Evolutionary conservation across 2,113 vertebrate species (phyloP).

Genomic region (Tetraodon nigroviridis): DNA sequence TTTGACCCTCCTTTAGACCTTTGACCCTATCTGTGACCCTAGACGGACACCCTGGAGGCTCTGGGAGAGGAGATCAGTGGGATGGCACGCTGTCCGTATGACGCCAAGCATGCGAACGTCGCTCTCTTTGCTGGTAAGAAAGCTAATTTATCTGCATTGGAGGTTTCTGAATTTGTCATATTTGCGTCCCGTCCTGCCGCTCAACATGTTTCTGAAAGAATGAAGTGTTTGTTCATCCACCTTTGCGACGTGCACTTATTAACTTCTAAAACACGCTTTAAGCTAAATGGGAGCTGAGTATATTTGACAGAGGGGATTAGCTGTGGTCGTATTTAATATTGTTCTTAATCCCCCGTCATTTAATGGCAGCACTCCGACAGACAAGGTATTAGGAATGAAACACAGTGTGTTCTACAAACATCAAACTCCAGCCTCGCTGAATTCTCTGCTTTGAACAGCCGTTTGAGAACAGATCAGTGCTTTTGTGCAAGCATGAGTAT

Average conservation of each 20-base stretch:
- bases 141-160: background rate
- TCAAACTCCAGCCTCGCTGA: conserved; percentile 19
- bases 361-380: conserved; percentile 36
- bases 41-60: conserved; percentile 91
- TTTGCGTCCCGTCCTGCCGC: background rate
- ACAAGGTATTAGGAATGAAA: conserved; percentile 40
- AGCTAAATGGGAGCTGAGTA: conserved; percentile 42
- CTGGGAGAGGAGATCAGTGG: conserved; percentile 94
- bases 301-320: conserved; percentile 51
- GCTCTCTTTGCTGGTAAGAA: conserved; percentile 92
- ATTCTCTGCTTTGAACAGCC: conserved; percentile 27
- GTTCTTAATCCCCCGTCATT: conserved; percentile 48
- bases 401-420: conserved; percentile 16
- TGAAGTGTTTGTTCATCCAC: conserved; percentile 8
- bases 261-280: conserved; percentile 24
- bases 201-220: conserved; percentile 1
- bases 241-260: conserved; percentile 33
- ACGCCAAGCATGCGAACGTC: conserved; percentile 95
- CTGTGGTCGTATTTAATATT: conserved; percentile 50
- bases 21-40: conserved; percentile 46
- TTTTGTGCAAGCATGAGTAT: conserved; percentile 29
- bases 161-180: background rate
- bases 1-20: conserved; percentile 37
- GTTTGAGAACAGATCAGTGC: conserved; percentile 50
- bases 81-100: conserved; percentile 97